Evolutionary conservation across 2,113 vertebrate species (phyloP), one percentile per base, ranked within the genome.

Genomic region (Oncorhynchus gorbuscha): DNA sequence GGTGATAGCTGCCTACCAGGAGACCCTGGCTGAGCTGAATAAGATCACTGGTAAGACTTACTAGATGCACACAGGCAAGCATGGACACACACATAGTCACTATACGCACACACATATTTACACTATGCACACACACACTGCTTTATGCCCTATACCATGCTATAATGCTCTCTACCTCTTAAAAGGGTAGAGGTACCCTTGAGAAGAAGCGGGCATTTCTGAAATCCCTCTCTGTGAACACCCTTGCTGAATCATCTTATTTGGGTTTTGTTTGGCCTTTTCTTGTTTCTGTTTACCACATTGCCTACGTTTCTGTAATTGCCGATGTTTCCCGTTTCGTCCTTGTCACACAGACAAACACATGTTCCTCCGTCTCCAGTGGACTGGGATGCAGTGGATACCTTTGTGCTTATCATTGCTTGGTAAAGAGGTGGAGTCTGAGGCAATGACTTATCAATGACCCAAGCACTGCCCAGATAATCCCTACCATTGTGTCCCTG

Each of bases 1-100:
- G 83, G 94, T 99, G 93, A 87, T 98, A 90, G 92, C 79, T 75
- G 83, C 94, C 86, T 98, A 99, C 88, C 95, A 97, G 89, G 96
- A 97, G 72, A 98, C 94, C 20, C 93, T 98, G 73, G 90, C 93
- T 22, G 97, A 99, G 79, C 94, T 99, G 64, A 95, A 92, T 72
- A 98, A 97, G 84, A 93, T 96, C 13, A 94, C 95, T 84, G 97
- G 97, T 99, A 89, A 74, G 32, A 24, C 7, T 4, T 0, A 55
- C 18, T 76, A 9, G 11, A 72, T 26, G 3, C 32, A 20, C 16
- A 49, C 39, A 45, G 24, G 30, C 24, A 22, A 73, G 58, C 26
- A 58, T 20, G 55, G 14, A 58, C 55, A 58, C 55, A 58, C 12
- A 39, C 5, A 35, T 14, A 66, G 39, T 45, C 18, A 48, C 68